A percentile compares a stretch with the other conserved stretches of the same genome.
Evolutionary conservation across 2,888 invertebrate species (phyloP).

Genomic region (Cynaeus angustus): DNA sequence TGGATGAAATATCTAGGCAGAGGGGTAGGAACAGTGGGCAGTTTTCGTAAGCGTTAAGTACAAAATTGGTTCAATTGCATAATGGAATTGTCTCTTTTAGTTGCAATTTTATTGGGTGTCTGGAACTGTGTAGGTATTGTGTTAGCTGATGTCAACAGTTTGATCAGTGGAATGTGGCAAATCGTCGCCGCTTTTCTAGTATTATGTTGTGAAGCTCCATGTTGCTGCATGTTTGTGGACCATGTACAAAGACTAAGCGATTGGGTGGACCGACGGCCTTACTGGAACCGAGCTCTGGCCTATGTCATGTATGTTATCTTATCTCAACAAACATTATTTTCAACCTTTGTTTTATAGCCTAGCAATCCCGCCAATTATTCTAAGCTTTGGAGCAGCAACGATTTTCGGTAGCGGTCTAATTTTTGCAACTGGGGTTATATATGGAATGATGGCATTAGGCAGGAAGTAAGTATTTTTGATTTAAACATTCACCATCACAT

Average conservation of each 20-base stretch:
- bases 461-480: slow-evolving; percentile 85
- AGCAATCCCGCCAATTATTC: slow-evolving; percentile 85
- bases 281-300: slow-evolving; percentile 90
- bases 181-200: slow-evolving; percentile 92
- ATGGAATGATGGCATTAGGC: slow-evolving; percentile 96
- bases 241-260: slow-evolving; percentile 91
- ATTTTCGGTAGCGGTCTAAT: slow-evolving; percentile 92
- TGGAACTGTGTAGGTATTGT: slow-evolving; percentile 83
- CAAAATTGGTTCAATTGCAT: slow-evolving; percentile 27
- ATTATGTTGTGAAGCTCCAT: slow-evolving; percentile 94
- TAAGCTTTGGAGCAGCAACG: slow-evolving; percentile 84
- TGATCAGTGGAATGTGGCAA: slow-evolving; percentile 88
- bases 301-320: slow-evolving; percentile 85
- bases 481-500: slow-evolving; percentile 13
- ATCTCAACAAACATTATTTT: slow-evolving; percentile 7
- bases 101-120: slow-evolving; percentile 88
- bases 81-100: slow-evolving; percentile 73
- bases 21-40: slow-evolving; percentile 87
- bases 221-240: slow-evolving; percentile 97
- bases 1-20: slow-evolving; percentile 92
- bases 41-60: slow-evolving; percentile 79
- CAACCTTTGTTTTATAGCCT: slow-evolving; percentile 74
- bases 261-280: slow-evolving; percentile 87
- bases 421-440: slow-evolving; percentile 90
- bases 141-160: slow-evolving; percentile 76